Evolutionary conservation across 2,888 invertebrate species (phyloP), one percentile per base, ranked within the genome.

Genomic region (Eupeodes latifasciatus): DNA sequence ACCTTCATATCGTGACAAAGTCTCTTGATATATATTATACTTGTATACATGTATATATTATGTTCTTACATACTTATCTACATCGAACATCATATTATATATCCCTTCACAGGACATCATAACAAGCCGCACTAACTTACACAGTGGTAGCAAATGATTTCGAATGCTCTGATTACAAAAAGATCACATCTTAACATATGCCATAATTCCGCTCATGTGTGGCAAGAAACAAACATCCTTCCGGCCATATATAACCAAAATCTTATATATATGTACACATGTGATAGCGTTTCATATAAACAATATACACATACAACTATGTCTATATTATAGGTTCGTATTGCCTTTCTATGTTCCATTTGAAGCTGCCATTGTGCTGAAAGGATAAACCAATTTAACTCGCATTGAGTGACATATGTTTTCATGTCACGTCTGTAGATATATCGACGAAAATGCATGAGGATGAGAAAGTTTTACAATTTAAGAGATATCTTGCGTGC

Each of bases 341-440:
- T 44, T 72, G 34, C 49, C 53, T 53, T 67, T 55, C 53, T 27
- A 11, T 47, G 16, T 51, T 55, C 16, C 44, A 34, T 77, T 51
- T 40, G 27, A 79, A 59, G 40, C 72, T 81, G 34, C 69, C 34
- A 67, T 85, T 59, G 66, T 85, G 72, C 47, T 80, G 76, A 87
- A 84, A 80, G 80, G 87, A 84, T 84, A 84, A 80, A 87, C 87
- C 79, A 87, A 84, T 87, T 84, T 72, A 76, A 87, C 80, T 84
- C 87, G 66, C 84, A 84, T 84, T 87, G 87, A 87, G 87, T 87
- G 84, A 87, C 87, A 87, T 84, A 84, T 84, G 84, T 84, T 87
- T 87, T 87, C 87, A 77, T 87, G 84, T 87, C 87, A 87, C 84
- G 87, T 87, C 66, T 84, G 71, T 71, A 55, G 49, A 49, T 16